Percentiles rank a stretch among this genome's conserved stretches.
These are phyloP conservation scores for Hydrotaea cyrtoneurina DNA, from an alignment of 2,888 invertebrate species.

Conservation along the genomic window DNA sequence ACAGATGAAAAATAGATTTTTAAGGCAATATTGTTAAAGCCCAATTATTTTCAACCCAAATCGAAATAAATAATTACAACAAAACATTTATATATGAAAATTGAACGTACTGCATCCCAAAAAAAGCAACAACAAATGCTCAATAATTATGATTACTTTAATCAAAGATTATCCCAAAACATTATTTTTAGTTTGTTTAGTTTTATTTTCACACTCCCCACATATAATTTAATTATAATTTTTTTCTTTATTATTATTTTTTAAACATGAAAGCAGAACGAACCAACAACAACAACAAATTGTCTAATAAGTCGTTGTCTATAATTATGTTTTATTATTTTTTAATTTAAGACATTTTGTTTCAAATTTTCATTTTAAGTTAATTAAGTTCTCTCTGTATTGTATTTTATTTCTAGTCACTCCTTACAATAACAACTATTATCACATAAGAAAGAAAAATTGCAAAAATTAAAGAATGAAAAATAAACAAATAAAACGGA, in stretches of 20 bases:
- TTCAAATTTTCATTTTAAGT: slow-evolving; percentile 53
- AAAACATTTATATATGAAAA: slow-evolving; percentile 8
- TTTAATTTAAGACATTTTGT: slow-evolving; percentile 52
- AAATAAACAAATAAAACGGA: slow-evolving; percentile 45
- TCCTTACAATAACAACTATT: slow-evolving; percentile 54
- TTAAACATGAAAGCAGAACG: slow-evolving; percentile 21
- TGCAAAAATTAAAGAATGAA: slow-evolving; percentile 23
- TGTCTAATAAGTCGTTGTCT: slow-evolving; percentile 24
- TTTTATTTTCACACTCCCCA: slow-evolving; percentile 18
- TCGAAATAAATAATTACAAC: neutral
- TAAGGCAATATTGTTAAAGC: neutral
- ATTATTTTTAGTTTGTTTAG: slow-evolving; percentile 54
- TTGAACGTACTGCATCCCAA: slow-evolving; percentile 6
- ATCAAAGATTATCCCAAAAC: slow-evolving; percentile 67
- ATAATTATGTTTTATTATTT: slow-evolving; percentile 13
- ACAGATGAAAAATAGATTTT: slow-evolving; percentile 10
- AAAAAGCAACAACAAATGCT: slow-evolving; percentile 56
- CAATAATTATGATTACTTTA: slow-evolving; percentile 58
- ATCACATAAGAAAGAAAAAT: no score
- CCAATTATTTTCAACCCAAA: neutral
- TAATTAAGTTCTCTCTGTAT: slow-evolving; percentile 54
- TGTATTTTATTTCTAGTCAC: slow-evolving; percentile 67
- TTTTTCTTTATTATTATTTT: slow-evolving; percentile 37
- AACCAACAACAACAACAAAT: slow-evolving; percentile 32
- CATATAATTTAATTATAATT: slow-evolving; percentile 45